A percentile compares a stretch with the other conserved stretches of the same genome.
Evolutionary conservation across 1,140 invertebrate genomes (phyloP).

Genomic region (Caenorhabditis brenneri): DNA sequence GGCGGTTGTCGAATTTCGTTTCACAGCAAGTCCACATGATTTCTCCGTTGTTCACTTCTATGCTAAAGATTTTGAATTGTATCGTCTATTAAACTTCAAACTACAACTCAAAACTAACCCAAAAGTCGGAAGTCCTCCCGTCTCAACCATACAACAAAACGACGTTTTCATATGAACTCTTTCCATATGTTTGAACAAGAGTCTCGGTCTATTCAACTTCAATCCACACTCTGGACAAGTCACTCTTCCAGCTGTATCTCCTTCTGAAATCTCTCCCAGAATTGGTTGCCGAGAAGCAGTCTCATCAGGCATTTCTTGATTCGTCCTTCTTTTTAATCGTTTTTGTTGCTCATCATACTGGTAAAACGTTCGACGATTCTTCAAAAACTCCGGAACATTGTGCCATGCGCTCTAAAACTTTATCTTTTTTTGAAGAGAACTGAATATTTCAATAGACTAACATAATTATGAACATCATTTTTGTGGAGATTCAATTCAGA

Average conservation of each 20-base stretch:
- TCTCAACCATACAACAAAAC: conserved; percentile 42
- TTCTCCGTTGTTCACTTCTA: conserved; percentile 42
- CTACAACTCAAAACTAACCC: no score
- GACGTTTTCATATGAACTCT: conserved; percentile 50
- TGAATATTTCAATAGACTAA: neutral
- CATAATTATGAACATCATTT: conserved; percentile 49
- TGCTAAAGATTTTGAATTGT: neutral
- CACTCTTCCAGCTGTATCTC: conserved; percentile 32
- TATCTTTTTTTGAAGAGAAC: neutral
- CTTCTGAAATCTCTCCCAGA: neutral
- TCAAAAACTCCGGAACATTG: neutral
- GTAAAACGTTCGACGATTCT: neutral
- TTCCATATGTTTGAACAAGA: conserved; percentile 57
- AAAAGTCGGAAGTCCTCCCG: conserved; percentile 47
- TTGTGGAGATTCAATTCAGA: conserved; percentile 58
- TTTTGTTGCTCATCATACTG: conserved; percentile 5
- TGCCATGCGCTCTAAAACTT: neutral
- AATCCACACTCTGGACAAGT: conserved; percentile 53
- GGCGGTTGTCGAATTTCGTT: conserved; percentile 36
- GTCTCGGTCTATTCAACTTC: conserved; percentile 45
- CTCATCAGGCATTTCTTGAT: neutral
- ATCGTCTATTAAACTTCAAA: no score
- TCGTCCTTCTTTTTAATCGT: neutral
- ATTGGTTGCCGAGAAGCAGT: neutral
- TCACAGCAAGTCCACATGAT: conserved; percentile 49